Conservation (phyloP, 2,888 invertebrate species). For the Diaphora mendica region DNA sequence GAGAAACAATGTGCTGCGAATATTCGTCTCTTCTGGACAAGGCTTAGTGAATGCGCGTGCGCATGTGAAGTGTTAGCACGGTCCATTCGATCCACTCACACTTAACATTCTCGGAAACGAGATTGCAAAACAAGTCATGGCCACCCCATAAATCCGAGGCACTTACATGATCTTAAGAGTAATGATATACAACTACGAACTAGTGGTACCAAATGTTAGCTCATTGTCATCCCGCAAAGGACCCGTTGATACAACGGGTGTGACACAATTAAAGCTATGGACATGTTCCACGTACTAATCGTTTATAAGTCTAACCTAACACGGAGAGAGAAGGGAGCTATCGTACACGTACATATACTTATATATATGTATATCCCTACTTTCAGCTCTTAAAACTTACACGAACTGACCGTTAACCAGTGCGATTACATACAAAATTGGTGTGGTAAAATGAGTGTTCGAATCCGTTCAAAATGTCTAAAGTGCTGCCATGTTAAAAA, state of each 20-base stretch:
- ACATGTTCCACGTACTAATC: constrained; percentile 83
- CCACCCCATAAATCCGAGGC: constrained; percentile 83
- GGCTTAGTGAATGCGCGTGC: constrained; percentile 14
- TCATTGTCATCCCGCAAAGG: constrained; percentile 76
- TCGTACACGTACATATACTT: constrained; percentile 81
- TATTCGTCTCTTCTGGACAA: background rate
- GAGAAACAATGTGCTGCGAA: background rate
- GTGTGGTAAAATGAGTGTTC: constrained; percentile 81
- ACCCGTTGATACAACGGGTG: constrained; percentile 85
- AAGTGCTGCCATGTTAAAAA: constrained; percentile 78
- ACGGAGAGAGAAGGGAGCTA: constrained; percentile 82
- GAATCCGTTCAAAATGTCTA: constrained; percentile 76
- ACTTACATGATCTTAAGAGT: constrained; percentile 84
- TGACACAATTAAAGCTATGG: constrained; percentile 86
- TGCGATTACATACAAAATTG: constrained; percentile 82
- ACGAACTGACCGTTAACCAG: constrained; percentile 78
- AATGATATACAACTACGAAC: constrained; percentile 84
- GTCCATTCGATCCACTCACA: constrained; percentile 33
- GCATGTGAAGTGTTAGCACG: constrained; percentile 12
- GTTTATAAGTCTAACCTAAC: constrained; percentile 81
- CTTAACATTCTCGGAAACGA: constrained; percentile 47
- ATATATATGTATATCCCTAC: constrained; percentile 76
- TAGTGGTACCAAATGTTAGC: constrained; percentile 81
- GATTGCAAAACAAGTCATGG: constrained; percentile 71
- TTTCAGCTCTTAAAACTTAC: constrained; percentile 80